These are phyloP conservation scores for Pituophis catenifer DNA, from an alignment of 2,113 vertebrate species.

Conservation along the genomic window DNA sequence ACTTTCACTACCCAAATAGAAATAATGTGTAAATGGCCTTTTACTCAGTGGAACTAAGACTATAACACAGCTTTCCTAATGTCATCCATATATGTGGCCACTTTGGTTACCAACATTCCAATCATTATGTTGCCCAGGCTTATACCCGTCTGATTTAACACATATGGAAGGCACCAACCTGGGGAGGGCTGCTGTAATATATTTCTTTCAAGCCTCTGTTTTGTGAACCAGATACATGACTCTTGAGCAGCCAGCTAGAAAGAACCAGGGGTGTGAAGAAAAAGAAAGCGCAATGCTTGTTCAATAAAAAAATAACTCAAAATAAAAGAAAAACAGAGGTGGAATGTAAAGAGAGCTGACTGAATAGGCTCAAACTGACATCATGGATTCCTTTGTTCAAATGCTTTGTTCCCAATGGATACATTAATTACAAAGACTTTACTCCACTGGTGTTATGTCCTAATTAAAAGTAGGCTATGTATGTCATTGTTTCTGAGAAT, in stretches of 20 bases:
- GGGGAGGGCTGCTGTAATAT: neutral
- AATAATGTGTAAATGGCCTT: neutral
- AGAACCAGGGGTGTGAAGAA: slow-evolving; percentile 17
- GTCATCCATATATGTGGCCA: neutral
- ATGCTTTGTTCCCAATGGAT: slow-evolving; percentile 41
- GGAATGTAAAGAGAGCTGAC: slow-evolving; percentile 46
- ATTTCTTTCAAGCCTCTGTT: slow-evolving; percentile 13
- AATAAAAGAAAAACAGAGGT: slow-evolving; percentile 20
- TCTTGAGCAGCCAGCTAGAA: slow-evolving; percentile 34
- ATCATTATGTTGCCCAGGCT: neutral
- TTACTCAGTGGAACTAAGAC: neutral
- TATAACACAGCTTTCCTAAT: slow-evolving; percentile 2
- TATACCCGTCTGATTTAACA: neutral
- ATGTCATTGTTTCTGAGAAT: neutral
- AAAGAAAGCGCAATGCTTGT: slow-evolving; percentile 37
- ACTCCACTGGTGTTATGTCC: slow-evolving; percentile 22
- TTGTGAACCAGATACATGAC: slow-evolving; percentile 29
- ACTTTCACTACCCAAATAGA: neutral
- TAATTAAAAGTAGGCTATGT: slow-evolving; percentile 28
- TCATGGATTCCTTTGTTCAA: slow-evolving; percentile 42
- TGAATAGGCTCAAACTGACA: slow-evolving; percentile 37
- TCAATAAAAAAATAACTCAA: slow-evolving; percentile 36
- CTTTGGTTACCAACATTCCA: neutral
- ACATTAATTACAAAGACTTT: slow-evolving; percentile 51
- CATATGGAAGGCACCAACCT: neutral